Evolutionary conservation across 2,797 vertebrate species (phyloP).

Genomic region (Cryptoblepharus egeriae): DNA sequence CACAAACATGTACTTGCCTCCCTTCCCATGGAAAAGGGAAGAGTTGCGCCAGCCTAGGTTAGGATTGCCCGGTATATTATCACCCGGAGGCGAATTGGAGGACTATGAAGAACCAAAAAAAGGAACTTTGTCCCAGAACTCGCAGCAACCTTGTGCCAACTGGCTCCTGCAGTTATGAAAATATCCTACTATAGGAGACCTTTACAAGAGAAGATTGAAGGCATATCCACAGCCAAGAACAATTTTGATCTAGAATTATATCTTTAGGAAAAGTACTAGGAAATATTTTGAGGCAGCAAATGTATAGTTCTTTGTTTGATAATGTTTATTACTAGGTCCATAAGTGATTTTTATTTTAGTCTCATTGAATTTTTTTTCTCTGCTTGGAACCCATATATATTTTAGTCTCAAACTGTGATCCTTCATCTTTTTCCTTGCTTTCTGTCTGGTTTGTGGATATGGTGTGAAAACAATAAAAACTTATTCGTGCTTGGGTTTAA

Average conservation of each 20-base stretch:
- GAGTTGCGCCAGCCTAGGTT: too few relatives aligned
- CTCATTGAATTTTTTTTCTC: constrained; percentile 1
- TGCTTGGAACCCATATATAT: not conserved
- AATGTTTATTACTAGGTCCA: not conserved
- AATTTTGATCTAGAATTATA: not conserved
- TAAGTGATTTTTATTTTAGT: not conserved
- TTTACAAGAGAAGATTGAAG: constrained; percentile 11
- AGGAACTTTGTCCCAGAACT: too few relatives aligned
- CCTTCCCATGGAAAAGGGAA: too few relatives aligned
- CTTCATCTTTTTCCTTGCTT: not conserved
- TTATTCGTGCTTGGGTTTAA: not conserved
- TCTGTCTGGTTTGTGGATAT: not conserved
- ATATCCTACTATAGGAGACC: not conserved
- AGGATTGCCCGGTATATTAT: too few relatives aligned
- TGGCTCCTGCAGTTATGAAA: not conserved
- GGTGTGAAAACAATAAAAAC: not conserved
- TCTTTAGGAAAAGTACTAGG: not conserved
- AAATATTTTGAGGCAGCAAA: not conserved
- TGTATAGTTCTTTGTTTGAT: not conserved
- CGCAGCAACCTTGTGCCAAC: too few relatives aligned
- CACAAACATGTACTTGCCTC: too few relatives aligned
- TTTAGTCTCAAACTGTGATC: too few relatives aligned
- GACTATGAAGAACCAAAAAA: too few relatives aligned
- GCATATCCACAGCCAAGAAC: not conserved
- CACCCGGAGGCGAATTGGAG: too few relatives aligned